Conservation (phyloP, 2,888 invertebrate genomes). For the Fabriciana adippe region DNA sequence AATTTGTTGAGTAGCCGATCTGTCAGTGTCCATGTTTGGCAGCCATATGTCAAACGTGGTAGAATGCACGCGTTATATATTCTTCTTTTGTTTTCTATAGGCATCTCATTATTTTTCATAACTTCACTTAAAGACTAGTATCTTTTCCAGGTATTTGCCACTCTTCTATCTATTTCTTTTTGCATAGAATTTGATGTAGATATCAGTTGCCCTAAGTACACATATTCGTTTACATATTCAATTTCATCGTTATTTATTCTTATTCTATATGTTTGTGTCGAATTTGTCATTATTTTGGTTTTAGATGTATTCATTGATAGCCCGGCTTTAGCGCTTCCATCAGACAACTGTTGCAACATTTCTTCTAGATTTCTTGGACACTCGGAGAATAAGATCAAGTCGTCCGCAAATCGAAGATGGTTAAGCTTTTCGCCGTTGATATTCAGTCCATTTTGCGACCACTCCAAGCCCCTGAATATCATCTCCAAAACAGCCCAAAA, state of each 20-base stretch:
- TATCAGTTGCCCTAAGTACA: background rate
- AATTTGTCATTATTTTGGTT: conserved; percentile 30
- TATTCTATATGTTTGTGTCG: no score
- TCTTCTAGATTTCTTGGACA: conserved; percentile 22
- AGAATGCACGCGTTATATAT: conserved; percentile 14
- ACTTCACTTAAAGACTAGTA: background rate
- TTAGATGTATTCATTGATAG: conserved; percentile 36
- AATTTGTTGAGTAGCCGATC: conserved; percentile 11
- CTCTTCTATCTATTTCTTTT: background rate
- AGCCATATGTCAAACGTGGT: background rate
- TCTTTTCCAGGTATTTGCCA: background rate
- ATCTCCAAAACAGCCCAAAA: no score
- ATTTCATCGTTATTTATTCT: no score
- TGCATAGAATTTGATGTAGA: background rate
- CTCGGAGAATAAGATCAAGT: conserved; percentile 37
- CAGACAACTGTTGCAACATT: conserved; percentile 38
- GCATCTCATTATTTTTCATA: background rate
- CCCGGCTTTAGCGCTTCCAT: conserved; percentile 30
- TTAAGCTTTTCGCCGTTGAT: conserved; percentile 29
- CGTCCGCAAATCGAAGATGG: conserved; percentile 34
- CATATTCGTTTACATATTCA: no score
- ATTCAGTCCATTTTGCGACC: background rate
- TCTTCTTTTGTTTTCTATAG: background rate
- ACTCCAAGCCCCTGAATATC: no score
- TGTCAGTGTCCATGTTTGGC: conserved; percentile 15